A percentile compares a stretch with the other conserved stretches of the same genome.
phyloP scores from a whole-genome alignment of 2,113 vertebrate species.

The Charina bottae region DNA sequence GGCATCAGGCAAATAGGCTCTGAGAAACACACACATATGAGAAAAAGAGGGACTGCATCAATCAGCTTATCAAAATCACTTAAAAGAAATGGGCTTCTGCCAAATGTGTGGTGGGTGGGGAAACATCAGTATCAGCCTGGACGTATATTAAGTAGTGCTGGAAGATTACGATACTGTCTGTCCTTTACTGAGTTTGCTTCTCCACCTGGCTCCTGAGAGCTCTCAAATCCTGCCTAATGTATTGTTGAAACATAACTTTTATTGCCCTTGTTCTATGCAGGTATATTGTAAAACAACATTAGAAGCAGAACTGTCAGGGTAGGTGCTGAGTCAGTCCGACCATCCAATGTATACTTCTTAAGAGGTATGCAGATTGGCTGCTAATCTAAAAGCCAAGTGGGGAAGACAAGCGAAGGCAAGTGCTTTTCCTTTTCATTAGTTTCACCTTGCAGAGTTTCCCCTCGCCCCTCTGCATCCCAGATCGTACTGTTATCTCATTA shows the following conservation, averaged over 20 bases:
- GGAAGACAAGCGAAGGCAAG: slow-evolving; percentile 9
- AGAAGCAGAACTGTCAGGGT: slow-evolving; percentile 36
- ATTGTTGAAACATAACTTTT: slow-evolving; percentile 47
- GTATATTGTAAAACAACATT: slow-evolving; percentile 37
- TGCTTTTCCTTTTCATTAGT: neutral
- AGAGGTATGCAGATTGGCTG: slow-evolving; percentile 40
- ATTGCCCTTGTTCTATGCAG: slow-evolving; percentile 53
- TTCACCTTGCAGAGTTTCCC: accelerated
- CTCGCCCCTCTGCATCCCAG: neutral
- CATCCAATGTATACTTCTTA: slow-evolving; percentile 47
- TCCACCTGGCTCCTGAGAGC: slow-evolving; percentile 36
- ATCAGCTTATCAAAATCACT: slow-evolving; percentile 69
- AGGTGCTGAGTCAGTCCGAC: slow-evolving; percentile 53
- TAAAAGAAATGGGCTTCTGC: slow-evolving; percentile 60
- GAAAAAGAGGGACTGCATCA: slow-evolving; percentile 61
- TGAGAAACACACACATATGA: slow-evolving; percentile 59
- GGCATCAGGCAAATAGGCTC: slow-evolving; percentile 64
- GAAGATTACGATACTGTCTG: slow-evolving; percentile 40
- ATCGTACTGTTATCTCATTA: neutral
- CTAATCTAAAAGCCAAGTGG: slow-evolving; percentile 34
- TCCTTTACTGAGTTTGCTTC: slow-evolving; percentile 52
- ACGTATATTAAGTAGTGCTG: slow-evolving; percentile 54
- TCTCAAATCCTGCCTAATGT: slow-evolving; percentile 36
- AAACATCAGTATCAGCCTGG: slow-evolving; percentile 62
- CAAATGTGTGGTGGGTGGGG: slow-evolving; percentile 60